These are phyloP conservation scores for Xestia sexstrigata DNA, from an alignment of 2,888 invertebrate species.

Conservation along the genomic window DNA sequence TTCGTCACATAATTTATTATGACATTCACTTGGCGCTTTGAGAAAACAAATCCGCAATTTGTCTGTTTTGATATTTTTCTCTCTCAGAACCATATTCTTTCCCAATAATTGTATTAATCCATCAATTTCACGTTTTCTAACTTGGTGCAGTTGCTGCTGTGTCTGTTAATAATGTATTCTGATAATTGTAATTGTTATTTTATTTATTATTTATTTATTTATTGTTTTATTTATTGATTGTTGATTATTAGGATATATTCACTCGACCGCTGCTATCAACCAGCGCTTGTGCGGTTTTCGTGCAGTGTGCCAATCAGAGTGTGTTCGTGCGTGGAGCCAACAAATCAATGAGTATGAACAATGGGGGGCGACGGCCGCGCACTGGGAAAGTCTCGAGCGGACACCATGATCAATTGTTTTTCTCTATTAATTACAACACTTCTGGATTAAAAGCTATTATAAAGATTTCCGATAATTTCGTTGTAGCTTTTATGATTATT, in stretches of 20 bases:
- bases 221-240: no score
- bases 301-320: slow-evolving; percentile 33
- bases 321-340: slow-evolving; percentile 48
- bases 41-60: not conserved
- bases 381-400: slow-evolving; percentile 45
- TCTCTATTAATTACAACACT: slow-evolving; percentile 1
- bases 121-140: not conserved
- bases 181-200: not conserved
- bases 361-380: slow-evolving; percentile 43
- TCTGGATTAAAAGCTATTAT: not conserved
- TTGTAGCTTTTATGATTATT: not conserved
- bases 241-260: not conserved
- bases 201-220: no score
- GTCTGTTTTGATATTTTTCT: not conserved
- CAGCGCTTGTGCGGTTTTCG: slow-evolving; percentile 7
- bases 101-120: not conserved
- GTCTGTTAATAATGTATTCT: not conserved
- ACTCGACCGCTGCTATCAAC: not conserved
- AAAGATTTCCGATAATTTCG: not conserved
- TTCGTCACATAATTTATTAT: not conserved
- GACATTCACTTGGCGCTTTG: not conserved
- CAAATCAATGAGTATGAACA: slow-evolving; percentile 55
- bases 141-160: not conserved
- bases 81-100: not conserved
- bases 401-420: slow-evolving; percentile 34